A percentile compares a stretch with the other conserved stretches of the same genome.
Conservation (phyloP, 2,797 vertebrate genomes). For the Eleutherodactylus coqui region DNA sequence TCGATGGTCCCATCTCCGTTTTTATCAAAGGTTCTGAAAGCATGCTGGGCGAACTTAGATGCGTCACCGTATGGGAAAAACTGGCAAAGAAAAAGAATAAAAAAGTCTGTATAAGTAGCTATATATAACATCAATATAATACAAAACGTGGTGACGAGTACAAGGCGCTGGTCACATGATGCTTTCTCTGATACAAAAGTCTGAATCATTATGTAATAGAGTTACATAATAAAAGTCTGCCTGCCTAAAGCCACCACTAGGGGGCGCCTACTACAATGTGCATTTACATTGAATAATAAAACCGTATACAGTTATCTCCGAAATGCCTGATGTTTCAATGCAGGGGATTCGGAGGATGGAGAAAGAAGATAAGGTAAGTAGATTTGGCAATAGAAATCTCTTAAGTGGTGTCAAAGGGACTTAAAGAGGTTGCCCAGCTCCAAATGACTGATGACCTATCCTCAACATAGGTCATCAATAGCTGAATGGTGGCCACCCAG, state of each 20-base stretch:
- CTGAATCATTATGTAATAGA: neutral
- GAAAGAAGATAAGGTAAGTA: too few species aligned
- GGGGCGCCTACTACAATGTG: neutral
- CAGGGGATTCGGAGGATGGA: too few species aligned
- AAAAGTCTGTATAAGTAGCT: neutral
- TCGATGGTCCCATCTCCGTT: slow-evolving; percentile 97
- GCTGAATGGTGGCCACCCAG: too few species aligned
- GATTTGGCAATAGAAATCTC: too few species aligned
- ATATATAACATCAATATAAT: neutral
- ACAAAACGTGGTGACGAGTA: neutral
- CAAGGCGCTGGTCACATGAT: neutral
- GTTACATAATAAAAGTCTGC: neutral
- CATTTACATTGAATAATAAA: neutral
- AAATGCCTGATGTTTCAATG: too few species aligned
- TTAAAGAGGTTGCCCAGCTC: too few species aligned
- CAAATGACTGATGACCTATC: too few species aligned
- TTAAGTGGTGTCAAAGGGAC: too few species aligned
- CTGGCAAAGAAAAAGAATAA: slow-evolving; percentile 73
- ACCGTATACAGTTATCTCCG: neutral
- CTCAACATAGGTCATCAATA: too few species aligned
- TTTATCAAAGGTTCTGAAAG: slow-evolving; percentile 99
- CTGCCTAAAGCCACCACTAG: neutral
- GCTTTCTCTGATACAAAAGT: neutral
- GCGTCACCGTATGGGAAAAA: slow-evolving; percentile 98
- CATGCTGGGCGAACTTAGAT: slow-evolving; percentile 97